Conservation (phyloP, 2,797 vertebrate genomes). For the Microcaecilia unicolor region DNA sequence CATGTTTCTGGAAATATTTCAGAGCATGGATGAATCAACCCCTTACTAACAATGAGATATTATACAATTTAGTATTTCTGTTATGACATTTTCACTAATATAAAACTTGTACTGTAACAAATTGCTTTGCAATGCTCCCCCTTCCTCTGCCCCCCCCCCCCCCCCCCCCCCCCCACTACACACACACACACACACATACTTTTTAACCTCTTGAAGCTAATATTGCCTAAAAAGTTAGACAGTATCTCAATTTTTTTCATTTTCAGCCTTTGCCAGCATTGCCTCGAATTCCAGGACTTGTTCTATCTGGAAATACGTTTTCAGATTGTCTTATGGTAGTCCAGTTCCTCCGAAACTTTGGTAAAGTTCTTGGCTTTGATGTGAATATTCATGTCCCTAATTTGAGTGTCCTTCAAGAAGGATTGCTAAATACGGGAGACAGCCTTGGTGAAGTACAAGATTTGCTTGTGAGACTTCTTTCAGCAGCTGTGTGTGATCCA, state of each 20-base stretch:
- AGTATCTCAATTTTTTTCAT: not conserved
- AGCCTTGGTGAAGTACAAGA: slow-evolving; percentile 76
- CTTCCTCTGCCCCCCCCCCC: too few relatives aligned
- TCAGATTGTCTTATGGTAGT: slow-evolving; percentile 89
- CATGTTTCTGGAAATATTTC: too few relatives aligned
- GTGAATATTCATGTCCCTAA: slow-evolving; percentile 62
- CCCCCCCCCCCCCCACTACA: too few relatives aligned
- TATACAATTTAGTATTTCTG: too few relatives aligned
- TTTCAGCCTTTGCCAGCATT: slow-evolving; percentile 79
- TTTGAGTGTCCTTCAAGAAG: slow-evolving; percentile 77
- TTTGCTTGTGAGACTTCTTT: slow-evolving; percentile 80
- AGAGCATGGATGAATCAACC: not conserved
- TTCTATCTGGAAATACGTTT: slow-evolving; percentile 73
- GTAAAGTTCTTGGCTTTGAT: slow-evolving; percentile 83
- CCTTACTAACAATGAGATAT: too few relatives aligned
- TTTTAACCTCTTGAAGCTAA: not conserved
- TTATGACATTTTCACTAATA: too few relatives aligned
- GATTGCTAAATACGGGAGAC: slow-evolving; percentile 76
- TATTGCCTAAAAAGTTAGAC: too few relatives aligned
- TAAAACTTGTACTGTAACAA: too few relatives aligned
- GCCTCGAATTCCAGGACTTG: slow-evolving; percentile 75
- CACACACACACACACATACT: too few relatives aligned
- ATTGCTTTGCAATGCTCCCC: not conserved
- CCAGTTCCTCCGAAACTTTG: slow-evolving; percentile 87
- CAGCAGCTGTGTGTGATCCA: slow-evolving; percentile 81